Percentiles rank a stretch among this genome's conserved stretches.
These are phyloP conservation scores for Rhynchonycteris naso DNA, from an alignment of 2,797 vertebrate species.

Conservation along the genomic window DNA sequence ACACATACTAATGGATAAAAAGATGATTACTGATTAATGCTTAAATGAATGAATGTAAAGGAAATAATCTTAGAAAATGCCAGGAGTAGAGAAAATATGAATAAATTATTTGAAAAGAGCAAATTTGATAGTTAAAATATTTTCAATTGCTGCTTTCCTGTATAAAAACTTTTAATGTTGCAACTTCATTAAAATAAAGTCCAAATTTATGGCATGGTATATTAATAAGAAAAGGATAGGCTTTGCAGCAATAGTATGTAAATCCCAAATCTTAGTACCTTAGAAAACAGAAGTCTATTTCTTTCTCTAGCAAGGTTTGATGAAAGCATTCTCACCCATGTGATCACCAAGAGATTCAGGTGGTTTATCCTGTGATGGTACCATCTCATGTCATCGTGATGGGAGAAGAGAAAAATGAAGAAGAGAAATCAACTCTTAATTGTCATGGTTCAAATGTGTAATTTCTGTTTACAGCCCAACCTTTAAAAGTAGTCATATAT, in stretches of 20 bases:
- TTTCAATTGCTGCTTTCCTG: not conserved
- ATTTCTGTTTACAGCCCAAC: not conserved
- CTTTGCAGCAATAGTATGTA: not conserved
- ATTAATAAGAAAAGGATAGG: not conserved
- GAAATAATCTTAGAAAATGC: conserved; percentile 1
- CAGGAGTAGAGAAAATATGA: not conserved
- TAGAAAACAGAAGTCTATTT: not conserved
- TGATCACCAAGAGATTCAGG: not conserved
- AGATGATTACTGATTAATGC: not conserved
- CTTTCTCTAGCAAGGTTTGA: conserved; percentile 1
- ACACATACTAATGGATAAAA: not conserved
- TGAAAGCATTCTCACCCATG: not conserved
- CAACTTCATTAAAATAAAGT: not conserved
- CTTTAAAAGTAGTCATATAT: not conserved
- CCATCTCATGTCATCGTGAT: not conserved
- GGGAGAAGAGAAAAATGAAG: not conserved
- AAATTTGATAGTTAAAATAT: not conserved
- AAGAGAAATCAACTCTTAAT: not conserved
- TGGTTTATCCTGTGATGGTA: not conserved
- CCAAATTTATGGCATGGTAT: not conserved
- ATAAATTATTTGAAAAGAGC: not conserved
- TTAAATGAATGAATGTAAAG: conserved; percentile 24
- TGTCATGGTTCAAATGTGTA: not conserved
- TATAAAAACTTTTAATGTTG: not conserved
- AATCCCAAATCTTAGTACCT: not conserved